Evolutionary conservation across 2,797 vertebrate species (phyloP).

Genomic region (Chelon auratus): DNA sequence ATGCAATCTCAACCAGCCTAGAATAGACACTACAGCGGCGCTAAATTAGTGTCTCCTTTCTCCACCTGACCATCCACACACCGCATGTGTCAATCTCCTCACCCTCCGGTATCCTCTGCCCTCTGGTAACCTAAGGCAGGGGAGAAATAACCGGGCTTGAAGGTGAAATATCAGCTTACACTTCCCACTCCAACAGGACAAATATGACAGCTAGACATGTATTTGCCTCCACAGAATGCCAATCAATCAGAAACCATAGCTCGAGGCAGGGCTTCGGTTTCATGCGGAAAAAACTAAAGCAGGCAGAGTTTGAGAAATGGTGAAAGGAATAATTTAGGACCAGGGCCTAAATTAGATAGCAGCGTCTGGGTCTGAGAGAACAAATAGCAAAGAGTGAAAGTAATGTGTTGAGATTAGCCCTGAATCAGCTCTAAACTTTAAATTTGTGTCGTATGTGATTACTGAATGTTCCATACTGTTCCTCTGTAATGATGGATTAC

Average conservation of each 20-base stretch:
- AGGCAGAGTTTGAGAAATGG: slow-evolving; percentile 44
- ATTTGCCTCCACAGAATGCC: slow-evolving; percentile 40
- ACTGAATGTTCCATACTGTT: no score
- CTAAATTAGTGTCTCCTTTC: slow-evolving; percentile 66
- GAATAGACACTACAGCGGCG: slow-evolving; percentile 58
- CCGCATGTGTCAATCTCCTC: slow-evolving; percentile 60
- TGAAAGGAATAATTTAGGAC: slow-evolving; percentile 61
- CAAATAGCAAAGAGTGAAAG: not conserved
- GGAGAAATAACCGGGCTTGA: slow-evolving; percentile 42
- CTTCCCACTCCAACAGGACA: slow-evolving; percentile 27
- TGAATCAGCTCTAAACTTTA: no score
- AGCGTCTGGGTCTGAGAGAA: slow-evolving; percentile 20
- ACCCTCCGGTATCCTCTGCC: slow-evolving; percentile 47
- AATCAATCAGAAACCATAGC: slow-evolving; percentile 78
- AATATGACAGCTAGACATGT: slow-evolving; percentile 55
- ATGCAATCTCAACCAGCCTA: slow-evolving; percentile 48
- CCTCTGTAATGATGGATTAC: no score
- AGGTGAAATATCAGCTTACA: slow-evolving; percentile 60
- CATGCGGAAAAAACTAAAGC: slow-evolving; percentile 30
- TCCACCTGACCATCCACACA: slow-evolving; percentile 63
- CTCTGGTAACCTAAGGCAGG: slow-evolving; percentile 53
- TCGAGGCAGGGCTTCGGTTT: slow-evolving; percentile 25
- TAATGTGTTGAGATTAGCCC: not conserved
- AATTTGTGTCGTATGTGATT: no score
- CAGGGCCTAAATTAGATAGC: slow-evolving; percentile 44